phyloP scores from a whole-genome alignment of 2,888 invertebrate genomes.

The Leptinotarsa peninsularis region DNA sequence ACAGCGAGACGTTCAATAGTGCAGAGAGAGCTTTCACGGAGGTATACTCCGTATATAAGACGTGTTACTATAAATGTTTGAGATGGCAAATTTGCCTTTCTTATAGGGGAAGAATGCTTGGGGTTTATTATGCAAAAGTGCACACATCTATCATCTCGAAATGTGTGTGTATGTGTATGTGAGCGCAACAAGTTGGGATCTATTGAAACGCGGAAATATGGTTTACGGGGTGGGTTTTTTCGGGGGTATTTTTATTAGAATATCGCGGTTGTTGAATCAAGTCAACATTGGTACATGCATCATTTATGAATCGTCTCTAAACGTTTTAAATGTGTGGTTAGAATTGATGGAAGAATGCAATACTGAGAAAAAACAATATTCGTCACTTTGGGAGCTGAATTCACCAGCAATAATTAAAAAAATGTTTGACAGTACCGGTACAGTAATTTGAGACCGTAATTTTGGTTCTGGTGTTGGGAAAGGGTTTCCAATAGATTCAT shows the following conservation, averaged over 20 bases:
- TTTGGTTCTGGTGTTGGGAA: too few species aligned
- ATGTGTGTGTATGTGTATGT: slow-evolving; percentile 22
- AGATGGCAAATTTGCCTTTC: slow-evolving; percentile 47
- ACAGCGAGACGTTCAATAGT: slow-evolving; percentile 55
- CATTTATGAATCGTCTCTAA: too few species aligned
- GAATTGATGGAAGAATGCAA: too few species aligned
- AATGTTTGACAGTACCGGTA: too few species aligned
- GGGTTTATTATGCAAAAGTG: slow-evolving; percentile 53
- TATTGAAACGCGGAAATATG: slow-evolving; percentile 23
- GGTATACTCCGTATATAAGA: slow-evolving; percentile 35
- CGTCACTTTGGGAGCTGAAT: too few species aligned
- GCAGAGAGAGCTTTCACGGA: slow-evolving; percentile 38
- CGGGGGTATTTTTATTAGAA: neutral
- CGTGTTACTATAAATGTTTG: slow-evolving; percentile 45
- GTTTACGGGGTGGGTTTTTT: slow-evolving; percentile 7
- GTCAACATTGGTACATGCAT: too few species aligned
- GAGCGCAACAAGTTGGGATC: slow-evolving; percentile 31
- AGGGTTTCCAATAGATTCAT: too few species aligned
- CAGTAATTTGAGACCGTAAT: too few species aligned
- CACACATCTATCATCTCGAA: slow-evolving; percentile 50
- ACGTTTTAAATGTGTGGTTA: too few species aligned
- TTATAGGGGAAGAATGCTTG: slow-evolving; percentile 48
- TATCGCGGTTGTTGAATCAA: too few species aligned
- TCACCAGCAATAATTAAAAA: too few species aligned
- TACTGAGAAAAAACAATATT: too few species aligned